phyloP scores from a whole-genome alignment of 2,797 vertebrate species.

The Anabacerthia variegaticeps region DNA sequence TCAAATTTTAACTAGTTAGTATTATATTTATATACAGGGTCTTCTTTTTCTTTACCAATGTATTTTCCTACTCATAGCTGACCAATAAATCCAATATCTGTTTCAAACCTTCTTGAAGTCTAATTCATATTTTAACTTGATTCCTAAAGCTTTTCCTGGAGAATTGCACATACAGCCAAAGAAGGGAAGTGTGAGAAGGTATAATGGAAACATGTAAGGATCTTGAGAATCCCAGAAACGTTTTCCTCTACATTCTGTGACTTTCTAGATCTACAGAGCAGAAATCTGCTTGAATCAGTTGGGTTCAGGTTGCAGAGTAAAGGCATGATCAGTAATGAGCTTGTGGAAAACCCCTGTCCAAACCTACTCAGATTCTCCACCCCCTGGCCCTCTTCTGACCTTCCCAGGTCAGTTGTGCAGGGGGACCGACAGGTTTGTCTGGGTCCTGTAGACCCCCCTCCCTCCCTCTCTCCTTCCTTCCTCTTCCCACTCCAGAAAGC shows the following conservation, averaged over 20 bases:
- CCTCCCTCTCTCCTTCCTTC: background rate
- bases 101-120: slow-evolving; percentile 88
- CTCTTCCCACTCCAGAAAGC: background rate
- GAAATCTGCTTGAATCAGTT: background rate
- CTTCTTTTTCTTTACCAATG: slow-evolving; percentile 94
- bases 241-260: background rate
- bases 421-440: background rate
- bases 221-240: background rate
- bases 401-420: background rate
- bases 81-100: slow-evolving; percentile 99
- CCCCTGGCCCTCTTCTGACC: background rate
- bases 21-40: slow-evolving; percentile 93
- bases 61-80: slow-evolving; percentile 99
- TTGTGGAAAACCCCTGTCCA: background rate
- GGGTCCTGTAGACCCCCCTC: rapidly evolving
- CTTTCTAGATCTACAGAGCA: background rate
- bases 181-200: background rate
- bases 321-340: background rate
- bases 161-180: background rate
- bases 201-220: background rate
- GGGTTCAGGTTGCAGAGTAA: background rate
- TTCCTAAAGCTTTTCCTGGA: background rate
- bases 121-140: slow-evolving; percentile 80
- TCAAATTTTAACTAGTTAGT: slow-evolving; percentile 90
- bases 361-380: background rate